These are phyloP conservation scores for Ctenopoma kingsleyae DNA, from an alignment of 2,797 vertebrate species.

Conservation along the genomic window DNA sequence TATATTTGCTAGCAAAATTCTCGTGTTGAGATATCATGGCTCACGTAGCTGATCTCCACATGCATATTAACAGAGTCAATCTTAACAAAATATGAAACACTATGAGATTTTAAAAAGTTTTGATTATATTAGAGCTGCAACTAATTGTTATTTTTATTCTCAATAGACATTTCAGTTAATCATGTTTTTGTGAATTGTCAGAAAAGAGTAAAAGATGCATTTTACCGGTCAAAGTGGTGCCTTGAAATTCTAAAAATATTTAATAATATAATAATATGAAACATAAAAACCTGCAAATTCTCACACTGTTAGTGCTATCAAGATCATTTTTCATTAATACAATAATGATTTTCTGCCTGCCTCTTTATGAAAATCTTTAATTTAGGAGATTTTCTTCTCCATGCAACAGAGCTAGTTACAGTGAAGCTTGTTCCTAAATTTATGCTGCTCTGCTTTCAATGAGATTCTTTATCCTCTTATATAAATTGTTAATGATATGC, in stretches of 20 bases:
- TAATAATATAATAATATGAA: not conserved
- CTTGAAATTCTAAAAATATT: not conserved
- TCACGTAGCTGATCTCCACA: slow-evolving; percentile 7
- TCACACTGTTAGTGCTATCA: not conserved
- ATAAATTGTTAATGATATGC: slow-evolving; percentile 64
- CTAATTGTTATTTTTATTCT: not conserved
- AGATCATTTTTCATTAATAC: not conserved
- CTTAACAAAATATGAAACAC: not conserved
- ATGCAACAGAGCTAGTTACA: not conserved
- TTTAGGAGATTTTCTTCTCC: not conserved
- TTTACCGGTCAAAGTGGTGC: not conserved
- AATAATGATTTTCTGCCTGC: not conserved
- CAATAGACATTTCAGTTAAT: not conserved
- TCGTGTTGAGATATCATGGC: not conserved
- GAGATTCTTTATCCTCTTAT: slow-evolving; percentile 47
- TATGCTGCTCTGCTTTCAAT: slow-evolving; percentile 18
- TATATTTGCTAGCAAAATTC: not conserved
- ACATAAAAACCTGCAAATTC: not conserved
- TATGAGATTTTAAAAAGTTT: slow-evolving; percentile 1
- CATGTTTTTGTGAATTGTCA: not conserved
- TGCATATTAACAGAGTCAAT: slow-evolving; percentile 7
- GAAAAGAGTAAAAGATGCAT: not conserved
- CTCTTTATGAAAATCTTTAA: not conserved
- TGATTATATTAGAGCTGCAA: not conserved
- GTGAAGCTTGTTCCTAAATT: slow-evolving; percentile 7